Conservation (phyloP, 2,113 vertebrate species). For the Lasiurus borealis region DNA sequence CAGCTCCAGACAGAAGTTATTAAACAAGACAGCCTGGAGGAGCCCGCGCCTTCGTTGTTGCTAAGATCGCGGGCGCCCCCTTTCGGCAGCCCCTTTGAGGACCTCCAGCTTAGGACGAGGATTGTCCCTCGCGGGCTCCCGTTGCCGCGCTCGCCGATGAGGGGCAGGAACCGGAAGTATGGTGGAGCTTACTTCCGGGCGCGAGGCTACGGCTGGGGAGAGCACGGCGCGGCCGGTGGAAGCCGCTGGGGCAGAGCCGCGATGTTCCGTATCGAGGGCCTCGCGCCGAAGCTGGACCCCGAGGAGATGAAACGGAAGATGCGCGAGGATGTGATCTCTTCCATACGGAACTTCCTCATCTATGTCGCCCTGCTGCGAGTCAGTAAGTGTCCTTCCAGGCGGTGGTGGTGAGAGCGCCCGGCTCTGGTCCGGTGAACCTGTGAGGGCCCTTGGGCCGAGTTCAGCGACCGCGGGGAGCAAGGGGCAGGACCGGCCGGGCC, state of each 20-base stretch:
- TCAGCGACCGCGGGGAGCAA: background rate
- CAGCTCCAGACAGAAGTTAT: accelerated
- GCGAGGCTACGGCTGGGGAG: accelerated
- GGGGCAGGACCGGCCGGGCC: accelerated
- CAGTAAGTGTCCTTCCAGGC: constrained; percentile 88
- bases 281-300: constrained; percentile 96
- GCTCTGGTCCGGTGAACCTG: accelerated
- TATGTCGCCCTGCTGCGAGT: constrained; percentile 95
- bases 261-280: constrained; percentile 96
- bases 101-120: accelerated
- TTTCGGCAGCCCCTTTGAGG: background rate
- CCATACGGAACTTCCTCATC: constrained; percentile 95
- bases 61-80: background rate
- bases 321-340: constrained; percentile 94
- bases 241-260: accelerated
- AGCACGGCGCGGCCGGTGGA: accelerated
- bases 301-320: constrained; percentile 97
- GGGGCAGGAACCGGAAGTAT: constrained; percentile 39
- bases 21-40: background rate
- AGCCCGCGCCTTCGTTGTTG: accelerated
- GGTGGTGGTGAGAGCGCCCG: background rate
- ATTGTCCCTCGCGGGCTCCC: background rate
- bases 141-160: background rate
- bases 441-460: background rate
- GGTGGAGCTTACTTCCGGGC: constrained; percentile 21